Conservation (phyloP, 2,113 vertebrate species). For the Lagopus muta region DNA sequence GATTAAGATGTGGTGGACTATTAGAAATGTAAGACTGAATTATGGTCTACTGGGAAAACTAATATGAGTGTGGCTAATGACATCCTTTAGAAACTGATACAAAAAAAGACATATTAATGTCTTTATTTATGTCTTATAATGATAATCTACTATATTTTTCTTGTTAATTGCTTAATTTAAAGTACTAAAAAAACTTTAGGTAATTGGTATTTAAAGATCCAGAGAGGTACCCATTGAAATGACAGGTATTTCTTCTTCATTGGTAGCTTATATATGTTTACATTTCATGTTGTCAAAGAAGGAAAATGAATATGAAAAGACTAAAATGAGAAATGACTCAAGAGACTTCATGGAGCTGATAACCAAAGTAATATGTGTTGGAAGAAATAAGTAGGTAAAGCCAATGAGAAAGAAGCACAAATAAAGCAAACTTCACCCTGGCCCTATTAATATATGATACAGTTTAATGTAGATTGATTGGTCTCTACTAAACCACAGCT, state of each 20-base stretch:
- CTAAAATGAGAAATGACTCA: not conserved
- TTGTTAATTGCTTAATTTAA: not conserved
- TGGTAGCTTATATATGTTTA: not conserved
- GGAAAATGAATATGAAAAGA: not conserved
- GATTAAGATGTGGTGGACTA: not conserved
- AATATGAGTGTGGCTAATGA: not conserved
- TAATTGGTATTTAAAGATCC: not conserved
- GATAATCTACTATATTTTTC: not conserved
- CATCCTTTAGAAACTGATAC: slow-evolving; percentile 1
- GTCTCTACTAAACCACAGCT: not conserved
- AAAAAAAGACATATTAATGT: not conserved
- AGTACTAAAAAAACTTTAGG: accelerated
- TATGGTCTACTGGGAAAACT: not conserved
- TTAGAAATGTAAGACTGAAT: not conserved
- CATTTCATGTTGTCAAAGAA: not conserved
- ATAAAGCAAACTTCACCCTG: not conserved
- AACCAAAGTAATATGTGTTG: not conserved
- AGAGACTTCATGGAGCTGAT: not conserved
- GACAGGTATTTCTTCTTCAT: not conserved
- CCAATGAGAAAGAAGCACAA: not conserved
- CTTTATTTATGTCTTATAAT: not conserved
- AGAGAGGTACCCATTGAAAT: not conserved
- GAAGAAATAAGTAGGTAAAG: not conserved
- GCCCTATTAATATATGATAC: not conserved
- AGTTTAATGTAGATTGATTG: not conserved